Evolutionary conservation across 2,113 vertebrate species (phyloP).

Genomic region (Rhinolophus sinicus): DNA sequence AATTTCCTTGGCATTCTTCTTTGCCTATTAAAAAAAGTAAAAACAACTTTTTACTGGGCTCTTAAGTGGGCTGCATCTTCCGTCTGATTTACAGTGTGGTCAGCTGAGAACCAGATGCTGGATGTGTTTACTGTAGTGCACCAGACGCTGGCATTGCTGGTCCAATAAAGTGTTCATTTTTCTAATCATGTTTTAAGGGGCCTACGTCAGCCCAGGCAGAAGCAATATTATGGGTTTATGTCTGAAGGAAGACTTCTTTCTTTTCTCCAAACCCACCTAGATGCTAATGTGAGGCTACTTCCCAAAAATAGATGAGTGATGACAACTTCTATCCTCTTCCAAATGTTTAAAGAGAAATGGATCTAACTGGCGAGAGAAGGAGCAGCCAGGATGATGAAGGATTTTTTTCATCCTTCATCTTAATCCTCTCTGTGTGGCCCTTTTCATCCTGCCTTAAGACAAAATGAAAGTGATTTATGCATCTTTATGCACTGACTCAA

Average conservation of each 20-base stretch:
- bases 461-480: slow-evolving; percentile 56
- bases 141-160: not conserved
- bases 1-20: slow-evolving; percentile 3
- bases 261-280: slow-evolving; percentile 2
- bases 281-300: not conserved
- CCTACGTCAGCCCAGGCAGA: not conserved
- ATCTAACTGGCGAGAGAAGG: slow-evolving; percentile 36
- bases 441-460: slow-evolving; percentile 48
- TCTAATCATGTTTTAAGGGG: not conserved
- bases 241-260: slow-evolving; percentile 18
- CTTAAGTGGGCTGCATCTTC: not conserved
- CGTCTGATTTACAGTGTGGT: not conserved
- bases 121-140: not conserved
- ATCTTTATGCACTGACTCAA: not conserved
- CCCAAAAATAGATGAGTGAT: slow-evolving; percentile 27
- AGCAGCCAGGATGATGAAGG: slow-evolving; percentile 55
- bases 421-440: slow-evolving; percentile 68
- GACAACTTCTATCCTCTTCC: slow-evolving; percentile 54
- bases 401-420: slow-evolving; percentile 55
- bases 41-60: not conserved
- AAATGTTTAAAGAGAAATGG: slow-evolving; percentile 64
- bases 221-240: not conserved
- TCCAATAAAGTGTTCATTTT: not conserved
- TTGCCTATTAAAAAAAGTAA: not conserved
- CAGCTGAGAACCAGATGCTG: slow-evolving; percentile 13